Conservation (phyloP, 2,797 vertebrate species). For the Chaetophractus vellerosus region DNA sequence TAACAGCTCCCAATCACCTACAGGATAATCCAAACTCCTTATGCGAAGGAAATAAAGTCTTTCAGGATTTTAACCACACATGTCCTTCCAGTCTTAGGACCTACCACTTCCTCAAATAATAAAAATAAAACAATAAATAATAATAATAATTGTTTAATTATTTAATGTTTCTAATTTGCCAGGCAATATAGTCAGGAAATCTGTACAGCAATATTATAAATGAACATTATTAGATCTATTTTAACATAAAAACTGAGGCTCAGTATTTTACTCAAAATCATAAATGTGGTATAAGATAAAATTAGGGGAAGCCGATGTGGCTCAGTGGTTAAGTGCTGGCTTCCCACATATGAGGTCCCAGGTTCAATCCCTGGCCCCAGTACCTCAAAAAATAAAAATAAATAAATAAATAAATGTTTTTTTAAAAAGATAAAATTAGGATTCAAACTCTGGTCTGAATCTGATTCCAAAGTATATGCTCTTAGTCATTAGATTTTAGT, state of each 20-base stretch:
- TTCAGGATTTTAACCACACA: neutral
- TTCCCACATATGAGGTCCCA: too few relatives aligned
- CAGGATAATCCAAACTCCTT: constrained; percentile 29
- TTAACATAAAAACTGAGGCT: constrained; percentile 55
- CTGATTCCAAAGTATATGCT: neutral
- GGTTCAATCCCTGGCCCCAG: too few relatives aligned
- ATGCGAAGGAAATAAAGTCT: neutral
- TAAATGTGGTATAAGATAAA: constrained; percentile 47
- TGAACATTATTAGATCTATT: constrained; percentile 51
- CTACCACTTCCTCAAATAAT: neutral
- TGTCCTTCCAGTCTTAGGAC: neutral
- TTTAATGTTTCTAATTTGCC: constrained; percentile 11
- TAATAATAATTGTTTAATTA: constrained; percentile 15
- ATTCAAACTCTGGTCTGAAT: constrained; percentile 48
- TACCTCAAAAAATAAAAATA: too few relatives aligned
- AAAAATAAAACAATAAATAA: neutral
- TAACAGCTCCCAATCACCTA: neutral
- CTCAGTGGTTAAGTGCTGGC: too few relatives aligned
- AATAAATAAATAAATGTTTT: too few relatives aligned
- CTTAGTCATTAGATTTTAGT: constrained; percentile 21
- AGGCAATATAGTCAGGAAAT: neutral
- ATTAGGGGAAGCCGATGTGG: too few relatives aligned
- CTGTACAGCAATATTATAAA: neutral
- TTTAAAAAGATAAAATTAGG: constrained; percentile 41
- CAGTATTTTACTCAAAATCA: constrained; percentile 9